Evolutionary conservation across 2,113 vertebrate species (phyloP).

Genomic region (Trogon melanurus): DNA sequence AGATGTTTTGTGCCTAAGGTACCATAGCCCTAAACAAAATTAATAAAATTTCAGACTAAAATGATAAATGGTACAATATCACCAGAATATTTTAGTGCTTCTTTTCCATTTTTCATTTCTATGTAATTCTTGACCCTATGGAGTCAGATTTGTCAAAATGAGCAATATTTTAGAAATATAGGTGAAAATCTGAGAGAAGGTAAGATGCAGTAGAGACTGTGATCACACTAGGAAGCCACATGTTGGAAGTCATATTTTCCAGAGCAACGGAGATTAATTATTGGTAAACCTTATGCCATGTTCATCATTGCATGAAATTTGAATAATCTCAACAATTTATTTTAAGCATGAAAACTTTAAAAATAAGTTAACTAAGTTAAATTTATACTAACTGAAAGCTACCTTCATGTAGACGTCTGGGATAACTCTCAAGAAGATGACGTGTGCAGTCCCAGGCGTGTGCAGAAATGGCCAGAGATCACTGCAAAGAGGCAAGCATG

Average conservation of each 20-base stretch:
- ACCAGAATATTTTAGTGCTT: neutral
- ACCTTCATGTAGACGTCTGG: neutral
- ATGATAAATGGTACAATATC: neutral
- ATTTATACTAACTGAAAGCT: neutral
- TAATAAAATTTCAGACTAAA: neutral
- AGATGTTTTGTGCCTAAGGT: neutral
- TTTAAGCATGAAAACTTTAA: neutral
- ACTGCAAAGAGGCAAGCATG: neutral
- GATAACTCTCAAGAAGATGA: neutral
- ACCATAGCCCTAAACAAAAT: neutral
- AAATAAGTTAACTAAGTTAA: neutral
- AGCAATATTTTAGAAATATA: neutral
- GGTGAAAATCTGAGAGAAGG: neutral
- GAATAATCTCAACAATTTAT: neutral
- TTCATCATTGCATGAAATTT: neutral
- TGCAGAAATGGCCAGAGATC: neutral
- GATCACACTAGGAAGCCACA: neutral
- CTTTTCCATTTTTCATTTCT: neutral
- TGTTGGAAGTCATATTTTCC: neutral
- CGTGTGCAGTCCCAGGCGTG: accelerated
- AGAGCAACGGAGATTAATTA: neutral
- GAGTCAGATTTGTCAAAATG: neutral
- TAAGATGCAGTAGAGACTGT: neutral
- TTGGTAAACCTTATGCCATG: neutral
- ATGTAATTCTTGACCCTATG: neutral